Evolutionary conservation across 2,113 vertebrate genomes (phyloP), one percentile per base, ranked within the genome.

Genomic region (Herpetotheres cachinnans): DNA sequence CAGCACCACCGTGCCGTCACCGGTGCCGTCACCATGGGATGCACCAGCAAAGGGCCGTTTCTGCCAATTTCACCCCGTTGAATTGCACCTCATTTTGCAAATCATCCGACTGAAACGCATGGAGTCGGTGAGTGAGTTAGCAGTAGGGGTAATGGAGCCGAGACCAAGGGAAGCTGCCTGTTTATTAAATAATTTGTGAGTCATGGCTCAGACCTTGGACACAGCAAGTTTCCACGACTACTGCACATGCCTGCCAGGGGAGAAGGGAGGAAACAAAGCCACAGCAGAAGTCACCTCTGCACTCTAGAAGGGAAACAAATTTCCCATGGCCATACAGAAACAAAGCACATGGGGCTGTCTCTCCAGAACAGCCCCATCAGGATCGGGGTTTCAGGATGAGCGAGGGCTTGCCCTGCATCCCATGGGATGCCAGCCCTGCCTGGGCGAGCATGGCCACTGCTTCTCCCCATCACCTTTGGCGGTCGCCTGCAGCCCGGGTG

Each of bases 41-140:
- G 42, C 21, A 7, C 52, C 74, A 19, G 46, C 76, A 10, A 22
- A 50, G 69, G 49, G 61, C 76, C 24, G 0, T 7, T 46, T 17
- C 73, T 86, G 76, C 58, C 80, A 2, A 1, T 32, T 38, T 7
- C 12, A 25, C 42, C 65, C 72, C 4, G 13, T 3, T 2, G 65
- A 61, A 32, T 1, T n/a, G 44, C 63, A 22, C 56, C 55, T 63
- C 30, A 1, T 2, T 27, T 24, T 52, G 78, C 66, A 56, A 61
- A 59, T 7, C 0, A 4, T 2, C 25, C 0, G 0, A 1, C 56
- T 47, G 73, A 16, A 40, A 46, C 0, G 27, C 83, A 26, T 4
- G 81, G 91, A 32, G 63, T 0, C 22, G 26, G 47, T 6, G 69
- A 62, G 76, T 0, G 2, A 55, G 62, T 2, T 62, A 38, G 80